These are phyloP conservation scores for Polypterus bichir DNA, from an alignment of 2,113 vertebrate genomes.

Conservation along the genomic window DNA sequence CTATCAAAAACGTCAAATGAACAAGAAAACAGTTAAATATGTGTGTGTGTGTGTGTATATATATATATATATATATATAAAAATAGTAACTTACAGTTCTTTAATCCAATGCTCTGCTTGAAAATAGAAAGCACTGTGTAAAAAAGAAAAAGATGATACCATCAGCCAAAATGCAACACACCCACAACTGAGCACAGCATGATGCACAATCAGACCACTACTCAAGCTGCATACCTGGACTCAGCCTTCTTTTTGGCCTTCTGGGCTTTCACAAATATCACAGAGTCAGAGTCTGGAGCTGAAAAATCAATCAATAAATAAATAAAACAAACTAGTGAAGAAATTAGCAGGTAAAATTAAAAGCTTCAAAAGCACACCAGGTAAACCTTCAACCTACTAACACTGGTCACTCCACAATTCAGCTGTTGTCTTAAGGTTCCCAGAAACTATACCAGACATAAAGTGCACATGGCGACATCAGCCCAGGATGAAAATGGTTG, in stretches of 20 bases:
- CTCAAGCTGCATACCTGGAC: conserved; percentile 52
- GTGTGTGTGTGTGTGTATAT: too few relatives aligned
- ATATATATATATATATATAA: conserved; percentile 4
- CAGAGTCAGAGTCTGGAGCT: conserved; percentile 67
- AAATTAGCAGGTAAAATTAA: too few relatives aligned
- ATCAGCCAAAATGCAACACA: not conserved
- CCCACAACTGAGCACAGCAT: not conserved
- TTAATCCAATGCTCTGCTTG: conserved; percentile 91
- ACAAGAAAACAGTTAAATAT: not conserved
- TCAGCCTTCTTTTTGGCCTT: conserved; percentile 52
- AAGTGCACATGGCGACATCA: not conserved
- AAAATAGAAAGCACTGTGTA: conserved; percentile 65
- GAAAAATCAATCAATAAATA: conserved; percentile 15
- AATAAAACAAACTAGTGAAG: not conserved
- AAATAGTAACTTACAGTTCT: conserved; percentile 70
- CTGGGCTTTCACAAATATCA: conserved; percentile 79
- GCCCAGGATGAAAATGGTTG: not conserved
- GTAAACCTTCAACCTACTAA: not conserved
- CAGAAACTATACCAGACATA: not conserved
- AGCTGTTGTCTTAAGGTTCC: not conserved
- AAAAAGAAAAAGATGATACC: not conserved
- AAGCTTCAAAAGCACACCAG: not conserved
- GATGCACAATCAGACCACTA: not conserved
- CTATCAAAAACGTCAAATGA: conserved; percentile 1
- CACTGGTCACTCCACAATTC: too few relatives aligned